Base-by-base conservation (phyloP, 1,140 invertebrate genomes). In the Lordiphosa stackelbergi region DNA sequence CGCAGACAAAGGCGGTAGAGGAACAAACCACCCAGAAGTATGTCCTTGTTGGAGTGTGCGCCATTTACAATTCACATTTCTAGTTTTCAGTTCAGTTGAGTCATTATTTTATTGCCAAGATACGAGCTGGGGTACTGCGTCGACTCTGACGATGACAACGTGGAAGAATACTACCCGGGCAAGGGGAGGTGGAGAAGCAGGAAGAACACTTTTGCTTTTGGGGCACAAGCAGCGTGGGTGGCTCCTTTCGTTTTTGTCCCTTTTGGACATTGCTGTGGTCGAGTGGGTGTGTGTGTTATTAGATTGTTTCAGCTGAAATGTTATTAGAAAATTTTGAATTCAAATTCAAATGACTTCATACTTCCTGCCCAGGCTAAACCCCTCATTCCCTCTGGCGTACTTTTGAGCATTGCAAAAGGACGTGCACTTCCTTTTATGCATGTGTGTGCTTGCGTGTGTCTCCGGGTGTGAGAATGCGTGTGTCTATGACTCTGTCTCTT, bases 101-200 rank as follows among this genome's bases (percentile, higher is more conserved):
- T 83, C 77, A 83, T 83, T 83, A 83, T 83, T 83, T 83, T 83
- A 84, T 84, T 84, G 78, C 73, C 79, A 78, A 84, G 79, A 84
- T 73, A 84, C 73, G 69, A 59, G 66, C 53, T 55, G 53, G 22
- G 41, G 28, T 31, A 63, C 57, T 75, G 77, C 60, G 71, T 59
- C 68, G 64, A 73, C 65, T 62, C 53, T 46, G 65, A 69, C 57
- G 57, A 56, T 65, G 69, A 61, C 66, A 73, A 68, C 59, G 68
- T 54, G 38, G 65, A 69, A 66, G 78, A 72, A 75, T 31, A 31
- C 6, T 6, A 1, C 7, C 64, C 46, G 42, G 28, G 16, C 2
- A 16, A 52, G 38, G 47, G 46, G 56, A 19, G 19, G 2, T 19
- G 19, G 19, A 0, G 19, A 19, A 54, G 12, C 13, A 41, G 53